Evolutionary conservation across 2,797 vertebrate species (phyloP).

Genomic region (Galago senegalensis): DNA sequence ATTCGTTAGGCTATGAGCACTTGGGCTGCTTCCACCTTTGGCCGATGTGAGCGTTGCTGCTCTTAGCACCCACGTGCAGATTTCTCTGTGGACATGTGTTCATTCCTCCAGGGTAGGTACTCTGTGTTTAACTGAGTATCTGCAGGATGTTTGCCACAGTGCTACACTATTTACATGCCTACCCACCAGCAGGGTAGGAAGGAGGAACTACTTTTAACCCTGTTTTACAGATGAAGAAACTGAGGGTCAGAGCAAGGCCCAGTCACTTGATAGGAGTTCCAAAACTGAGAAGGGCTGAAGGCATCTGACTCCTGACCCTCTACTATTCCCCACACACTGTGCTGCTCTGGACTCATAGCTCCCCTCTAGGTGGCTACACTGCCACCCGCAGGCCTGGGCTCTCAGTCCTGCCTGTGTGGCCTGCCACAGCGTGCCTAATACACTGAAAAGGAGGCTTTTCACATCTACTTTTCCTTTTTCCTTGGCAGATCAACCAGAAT

Average conservation of each 20-base stretch:
- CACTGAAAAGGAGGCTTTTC: not conserved
- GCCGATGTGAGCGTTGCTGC: not conserved
- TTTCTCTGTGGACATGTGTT: not conserved
- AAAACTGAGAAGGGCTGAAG: not conserved
- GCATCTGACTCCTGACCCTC: not conserved
- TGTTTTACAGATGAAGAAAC: not conserved
- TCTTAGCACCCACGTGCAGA: not conserved
- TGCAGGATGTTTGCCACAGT: not conserved
- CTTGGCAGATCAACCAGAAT: conserved; percentile 92
- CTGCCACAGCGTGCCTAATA: not conserved
- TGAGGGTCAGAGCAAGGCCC: not conserved
- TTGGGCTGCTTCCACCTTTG: not conserved
- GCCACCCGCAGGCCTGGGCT: not conserved
- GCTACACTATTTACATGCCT: not conserved
- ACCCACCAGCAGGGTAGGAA: not conserved
- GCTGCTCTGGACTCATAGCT: not conserved
- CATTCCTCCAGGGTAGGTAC: not conserved
- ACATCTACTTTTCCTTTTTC: not conserved
- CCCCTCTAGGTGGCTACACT: not conserved
- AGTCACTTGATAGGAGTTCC: not conserved
- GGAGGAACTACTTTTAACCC: not conserved
- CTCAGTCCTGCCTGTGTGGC: too few species aligned
- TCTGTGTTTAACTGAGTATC: not conserved
- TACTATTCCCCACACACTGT: not conserved
- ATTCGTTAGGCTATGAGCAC: not conserved